Evolutionary conservation across 1,140 invertebrate species (phyloP), one percentile per base, ranked within the genome.

Genomic region (Mesaphorura yosii): DNA sequence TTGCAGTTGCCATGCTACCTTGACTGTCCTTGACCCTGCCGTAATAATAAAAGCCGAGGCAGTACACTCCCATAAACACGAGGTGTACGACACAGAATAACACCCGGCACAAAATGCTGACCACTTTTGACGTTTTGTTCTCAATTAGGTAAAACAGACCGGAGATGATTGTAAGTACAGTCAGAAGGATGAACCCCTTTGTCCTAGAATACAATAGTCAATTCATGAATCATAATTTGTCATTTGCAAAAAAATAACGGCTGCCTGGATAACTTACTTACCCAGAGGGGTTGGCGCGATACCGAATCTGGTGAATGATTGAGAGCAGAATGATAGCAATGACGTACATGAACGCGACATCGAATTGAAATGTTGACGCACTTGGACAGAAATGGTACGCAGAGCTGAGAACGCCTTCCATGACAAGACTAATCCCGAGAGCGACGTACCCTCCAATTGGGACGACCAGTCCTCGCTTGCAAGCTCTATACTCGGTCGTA

Each of bases 341-440:
- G n/a, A n/a, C n/a, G n/a, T n/a, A n/a, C n/a, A n/a, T n/a, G n/a
- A n/a, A n/a, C n/a, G n/a, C n/a, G n/a, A n/a, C n/a, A n/a, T n/a
- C 48, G 41, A 51, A 51, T 27, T 51, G 48, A 29, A 51, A 51
- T 7, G 34, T 51, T 5, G 39, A 51, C 7, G 25, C 29, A 12
- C n/a, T 40, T 17, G 48, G 48, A 29, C 48, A 51, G 20, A 51
- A 25, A 28, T 51, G 48, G 22, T 51, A 51, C 14, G 34, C 34
- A 3, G 34, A 39, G 34, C 37, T 42, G 3, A 51, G 37, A 23
- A 51, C 17, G 4, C 48, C 48, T 42, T 51, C 48, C 48, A 51
- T 40, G 15, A 51, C 41, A 15, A 51, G 26, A 14, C 34, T 25
- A n/a, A 51, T 6, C 4, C 48, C 48, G 34, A 51, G 39, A 7